These are phyloP conservation scores for Ficedula albicollis DNA, from an alignment of 2,797 vertebrate genomes.

Conservation along the genomic window DNA sequence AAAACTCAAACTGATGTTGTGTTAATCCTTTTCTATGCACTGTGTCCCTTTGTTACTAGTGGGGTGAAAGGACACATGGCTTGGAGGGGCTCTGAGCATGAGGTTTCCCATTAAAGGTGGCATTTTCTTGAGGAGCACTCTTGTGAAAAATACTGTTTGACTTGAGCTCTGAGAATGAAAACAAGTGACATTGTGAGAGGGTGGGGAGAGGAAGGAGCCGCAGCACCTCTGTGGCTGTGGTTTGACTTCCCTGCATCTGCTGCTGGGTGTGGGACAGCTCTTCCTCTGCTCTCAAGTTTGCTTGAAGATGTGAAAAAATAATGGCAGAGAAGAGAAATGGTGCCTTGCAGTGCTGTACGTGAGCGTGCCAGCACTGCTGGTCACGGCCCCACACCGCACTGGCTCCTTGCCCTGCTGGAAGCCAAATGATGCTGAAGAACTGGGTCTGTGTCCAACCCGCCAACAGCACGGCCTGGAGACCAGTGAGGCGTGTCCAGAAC, in stretches of 20 bases:
- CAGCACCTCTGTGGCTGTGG: background rate
- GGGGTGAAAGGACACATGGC: background rate
- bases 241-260: background rate
- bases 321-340: background rate
- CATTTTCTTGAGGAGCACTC: background rate
- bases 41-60: background rate
- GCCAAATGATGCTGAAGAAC: background rate
- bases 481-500: background rate
- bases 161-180: background rate
- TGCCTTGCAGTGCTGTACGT: background rate
- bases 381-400: rapidly evolving
- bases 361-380: rapidly evolving
- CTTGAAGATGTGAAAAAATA: background rate
- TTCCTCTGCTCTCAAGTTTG: background rate
- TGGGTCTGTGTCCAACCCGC: background rate
- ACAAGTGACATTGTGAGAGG: background rate
- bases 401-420: background rate
- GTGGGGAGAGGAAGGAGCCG: background rate
- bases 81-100: background rate
- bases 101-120: background rate
- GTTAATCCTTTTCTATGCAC: background rate
- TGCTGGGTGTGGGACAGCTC: background rate
- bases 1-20: background rate
- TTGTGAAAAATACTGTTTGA: background rate
- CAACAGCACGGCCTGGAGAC: background rate